A percentile compares a stretch with the other conserved stretches of the same genome.
These are phyloP conservation scores for Phocoena phocoena DNA, from an alignment of 2,113 vertebrate species.

Conservation along the genomic window DNA sequence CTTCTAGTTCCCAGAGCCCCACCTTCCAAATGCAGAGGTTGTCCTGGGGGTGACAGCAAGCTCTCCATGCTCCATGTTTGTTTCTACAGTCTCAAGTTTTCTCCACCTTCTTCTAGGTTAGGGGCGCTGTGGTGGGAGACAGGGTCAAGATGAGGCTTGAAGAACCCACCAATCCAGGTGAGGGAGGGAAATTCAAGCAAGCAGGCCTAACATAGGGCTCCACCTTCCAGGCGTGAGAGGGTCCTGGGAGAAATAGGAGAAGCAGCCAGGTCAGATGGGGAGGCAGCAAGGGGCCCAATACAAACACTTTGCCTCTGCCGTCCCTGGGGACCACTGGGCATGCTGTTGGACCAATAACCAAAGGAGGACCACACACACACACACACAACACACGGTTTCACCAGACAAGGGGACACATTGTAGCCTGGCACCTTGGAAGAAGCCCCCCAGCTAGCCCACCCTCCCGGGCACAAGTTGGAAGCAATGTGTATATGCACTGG, in stretches of 20 bases:
- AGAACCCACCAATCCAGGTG: fast-evolving
- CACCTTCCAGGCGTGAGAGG: background rate
- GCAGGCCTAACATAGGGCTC: background rate
- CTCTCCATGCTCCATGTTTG: background rate
- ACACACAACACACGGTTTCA: background rate
- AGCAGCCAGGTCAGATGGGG: background rate
- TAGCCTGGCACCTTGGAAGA: background rate
- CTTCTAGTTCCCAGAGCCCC: background rate
- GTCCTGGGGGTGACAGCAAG: background rate
- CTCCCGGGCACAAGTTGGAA: background rate
- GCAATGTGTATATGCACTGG: background rate
- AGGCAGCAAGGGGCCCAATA: background rate
- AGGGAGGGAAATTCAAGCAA: background rate
- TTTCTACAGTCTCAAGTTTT: background rate
- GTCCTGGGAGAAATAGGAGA: background rate
- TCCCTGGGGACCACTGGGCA: background rate
- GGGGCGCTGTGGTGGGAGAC: background rate
- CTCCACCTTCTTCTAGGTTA: background rate
- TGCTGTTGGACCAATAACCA: background rate
- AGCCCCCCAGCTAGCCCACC: background rate
- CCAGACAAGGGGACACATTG: background rate
- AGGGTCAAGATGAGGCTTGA: background rate
- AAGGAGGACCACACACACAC: background rate
- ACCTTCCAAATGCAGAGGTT: background rate
- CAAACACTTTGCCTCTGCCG: background rate